Conservation (phyloP, 2,888 invertebrate species). For the Tromatobia lineatoria region DNA sequence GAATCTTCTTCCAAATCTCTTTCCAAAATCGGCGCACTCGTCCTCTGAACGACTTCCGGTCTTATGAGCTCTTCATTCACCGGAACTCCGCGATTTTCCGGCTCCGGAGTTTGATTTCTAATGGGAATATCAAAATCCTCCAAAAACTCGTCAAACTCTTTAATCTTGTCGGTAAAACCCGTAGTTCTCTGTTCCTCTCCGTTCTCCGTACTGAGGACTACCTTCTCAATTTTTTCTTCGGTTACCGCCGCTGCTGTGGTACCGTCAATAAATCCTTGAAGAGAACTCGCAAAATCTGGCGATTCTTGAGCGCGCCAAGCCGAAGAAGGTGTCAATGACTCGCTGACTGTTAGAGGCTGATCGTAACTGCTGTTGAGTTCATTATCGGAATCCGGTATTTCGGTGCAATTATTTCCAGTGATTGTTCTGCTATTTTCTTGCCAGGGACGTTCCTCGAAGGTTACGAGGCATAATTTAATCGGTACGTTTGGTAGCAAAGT, state of each 20-base stretch:
- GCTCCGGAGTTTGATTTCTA: conserved; percentile 55
- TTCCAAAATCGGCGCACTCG: not conserved
- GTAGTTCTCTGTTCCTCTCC: conserved; percentile 60
- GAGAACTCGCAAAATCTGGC: conserved; percentile 58
- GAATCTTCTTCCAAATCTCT: not conserved
- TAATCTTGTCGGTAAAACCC: conserved; percentile 78
- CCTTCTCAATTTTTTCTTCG: conserved; percentile 71
- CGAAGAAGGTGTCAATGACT: conserved; percentile 46
- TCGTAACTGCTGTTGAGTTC: conserved; percentile 70
- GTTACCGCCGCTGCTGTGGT: conserved; percentile 61
- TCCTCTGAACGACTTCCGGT: conserved; percentile 65
- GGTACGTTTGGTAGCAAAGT: conserved; percentile 75
- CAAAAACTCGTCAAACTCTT: conserved; percentile 81
- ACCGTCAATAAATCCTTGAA: conserved; percentile 65
- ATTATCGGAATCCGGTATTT: conserved; percentile 71
- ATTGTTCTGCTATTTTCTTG: conserved; percentile 76
- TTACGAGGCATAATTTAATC: conserved; percentile 77
- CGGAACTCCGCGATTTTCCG: conserved; percentile 67
- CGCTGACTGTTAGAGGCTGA: conserved; percentile 61
- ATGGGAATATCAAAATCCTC: conserved; percentile 78
- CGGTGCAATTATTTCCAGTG: conserved; percentile 81
- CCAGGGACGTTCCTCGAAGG: conserved; percentile 81
- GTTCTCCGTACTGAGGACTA: conserved; percentile 69
- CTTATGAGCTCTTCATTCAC: conserved; percentile 75
- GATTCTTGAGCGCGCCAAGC: conserved; percentile 35